Evolutionary conservation across 2,888 invertebrate species (phyloP), one percentile per base, ranked within the genome.

Genomic region (Chaetogeoica ovagalla): DNA sequence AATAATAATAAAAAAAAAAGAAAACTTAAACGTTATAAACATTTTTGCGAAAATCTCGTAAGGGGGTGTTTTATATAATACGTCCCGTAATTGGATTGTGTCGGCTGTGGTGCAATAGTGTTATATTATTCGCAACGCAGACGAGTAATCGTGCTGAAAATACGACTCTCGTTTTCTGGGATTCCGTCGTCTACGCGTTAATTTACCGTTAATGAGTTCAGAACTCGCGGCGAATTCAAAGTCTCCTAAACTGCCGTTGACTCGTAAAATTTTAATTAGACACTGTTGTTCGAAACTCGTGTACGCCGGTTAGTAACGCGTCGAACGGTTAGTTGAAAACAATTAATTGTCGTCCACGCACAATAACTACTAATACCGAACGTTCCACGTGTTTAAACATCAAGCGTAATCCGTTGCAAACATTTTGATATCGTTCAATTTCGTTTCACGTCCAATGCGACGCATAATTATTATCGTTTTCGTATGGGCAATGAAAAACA

Each of bases 71-170:
- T 77, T 79, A 70, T 79, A 70, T 71, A 69, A 71, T 55, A 60
- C 37, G 69, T n/a, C 52, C 52, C 79, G 55, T 79, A 79, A 79
- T 79, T 79, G 79, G 79, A 79, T 79, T 71, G 79, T 70, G 63
- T 69, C 69, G 52, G n/a, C n/a, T n/a, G n/a, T n/a, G n/a, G n/a
- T n/a, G n/a, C n/a, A n/a, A n/a, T n/a, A n/a, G n/a, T n/a, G n/a
- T n/a, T n/a, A n/a, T n/a, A n/a, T n/a, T n/a, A n/a, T n/a, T n/a
- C n/a, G n/a, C n/a, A n/a, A n/a, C 71, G 70, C 63, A 70, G 57
- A 79, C 63, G 79, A 79, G 79, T 79, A 79, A 79, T 79, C 71
- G 69, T 71, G 70, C 62, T 57, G 79, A 70, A 79, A 79, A 70
- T 79, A 79, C 63, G 62, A 79, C 15, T 63, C 79, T 70, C n/a